Base-by-base conservation (phyloP, 2,888 invertebrate genomes). In the Eupithecia inturbata region DNA sequence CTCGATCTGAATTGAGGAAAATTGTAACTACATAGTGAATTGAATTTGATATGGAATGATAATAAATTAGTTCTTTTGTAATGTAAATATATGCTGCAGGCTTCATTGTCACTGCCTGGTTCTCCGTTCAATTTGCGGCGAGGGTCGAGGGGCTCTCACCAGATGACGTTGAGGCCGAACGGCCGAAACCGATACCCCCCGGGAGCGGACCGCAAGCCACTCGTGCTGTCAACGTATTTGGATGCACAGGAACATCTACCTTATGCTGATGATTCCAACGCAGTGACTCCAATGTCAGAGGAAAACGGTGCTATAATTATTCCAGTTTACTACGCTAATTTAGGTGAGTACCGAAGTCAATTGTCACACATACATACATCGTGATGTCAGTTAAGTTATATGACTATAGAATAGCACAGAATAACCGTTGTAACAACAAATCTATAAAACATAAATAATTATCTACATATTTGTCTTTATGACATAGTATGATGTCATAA, bases 281-380 rank as follows among this genome's bases (percentile, higher is more conserved):
- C 99, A 80, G 99, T 98, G 76, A 99, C 99, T 78, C 99, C 99
- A 72, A 98, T 99, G 97, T 99, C 98, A 80, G 99, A 99, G 95
- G 99, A 99, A 94, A 98, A 98, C 92, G 98, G 98, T 88, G 98
- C 98, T 89, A 98, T 98, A 92, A 97, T 98, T 86, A 97, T 98
- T 85, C 98, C 98, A 75, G 97, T 97, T 89, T 98, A 98, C 94
- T 97, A 97, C 90, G 96, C 97, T 85, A 97, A 97, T 94, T 95
- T 97, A 95, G 97, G 97, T 96, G 87, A 85, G 91, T 76, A 36
- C 26, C 85, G 78, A 68, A 19, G 62, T 28, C 45, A 14, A n/a
- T 22, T 39, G 69, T 53, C 33, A 31, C 67, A 22, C 33, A 68
- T 9, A 10, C 28, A 67, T 28, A 67, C 45, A 49, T 67, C 45